phyloP scores from a whole-genome alignment of 2,888 invertebrate genomes.

The Arenicola marina region DNA sequence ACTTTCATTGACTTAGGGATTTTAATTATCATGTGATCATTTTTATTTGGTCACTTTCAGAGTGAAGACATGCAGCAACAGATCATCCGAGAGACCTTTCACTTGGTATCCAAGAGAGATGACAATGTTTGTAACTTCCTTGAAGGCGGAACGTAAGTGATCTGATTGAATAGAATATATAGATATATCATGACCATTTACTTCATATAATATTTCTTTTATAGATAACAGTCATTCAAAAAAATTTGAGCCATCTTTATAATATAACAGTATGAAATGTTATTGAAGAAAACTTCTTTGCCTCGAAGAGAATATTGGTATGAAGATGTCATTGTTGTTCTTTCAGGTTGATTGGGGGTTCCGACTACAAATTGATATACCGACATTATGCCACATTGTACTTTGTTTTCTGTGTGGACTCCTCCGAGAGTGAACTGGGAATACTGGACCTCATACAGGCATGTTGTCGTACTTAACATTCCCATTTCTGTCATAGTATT shows the following conservation, averaged over 20 bases:
- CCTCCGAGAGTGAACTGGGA: conserved; percentile 97
- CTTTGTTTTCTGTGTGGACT: conserved; percentile 99
- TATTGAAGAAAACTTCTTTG: too few relatives aligned
- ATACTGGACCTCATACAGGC: conserved; percentile 92
- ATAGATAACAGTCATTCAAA: too few relatives aligned
- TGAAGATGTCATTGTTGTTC: not conserved
- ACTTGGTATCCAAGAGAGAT: conserved; percentile 95
- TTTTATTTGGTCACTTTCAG: conserved; percentile 66
- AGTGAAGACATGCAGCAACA: conserved; percentile 99
- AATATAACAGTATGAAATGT: too few relatives aligned
- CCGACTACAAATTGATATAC: conserved; percentile 92
- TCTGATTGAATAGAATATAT: too few relatives aligned
- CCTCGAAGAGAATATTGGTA: too few relatives aligned
- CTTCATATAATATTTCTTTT: too few relatives aligned
- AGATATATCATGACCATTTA: too few relatives aligned
- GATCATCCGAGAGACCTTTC: conserved; percentile 99
- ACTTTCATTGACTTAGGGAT: not conserved
- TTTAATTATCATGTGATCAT: too few relatives aligned
- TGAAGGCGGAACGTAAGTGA: conserved; percentile 88
- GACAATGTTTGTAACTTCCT: conserved; percentile 99
- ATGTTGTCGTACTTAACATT: too few relatives aligned
- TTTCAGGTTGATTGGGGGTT: conserved; percentile 90
- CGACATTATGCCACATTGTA: conserved; percentile 98
- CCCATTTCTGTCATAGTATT: too few relatives aligned
- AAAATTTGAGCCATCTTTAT: too few relatives aligned